phyloP scores from a whole-genome alignment of 2,888 invertebrate species.

The Noctua pronuba region DNA sequence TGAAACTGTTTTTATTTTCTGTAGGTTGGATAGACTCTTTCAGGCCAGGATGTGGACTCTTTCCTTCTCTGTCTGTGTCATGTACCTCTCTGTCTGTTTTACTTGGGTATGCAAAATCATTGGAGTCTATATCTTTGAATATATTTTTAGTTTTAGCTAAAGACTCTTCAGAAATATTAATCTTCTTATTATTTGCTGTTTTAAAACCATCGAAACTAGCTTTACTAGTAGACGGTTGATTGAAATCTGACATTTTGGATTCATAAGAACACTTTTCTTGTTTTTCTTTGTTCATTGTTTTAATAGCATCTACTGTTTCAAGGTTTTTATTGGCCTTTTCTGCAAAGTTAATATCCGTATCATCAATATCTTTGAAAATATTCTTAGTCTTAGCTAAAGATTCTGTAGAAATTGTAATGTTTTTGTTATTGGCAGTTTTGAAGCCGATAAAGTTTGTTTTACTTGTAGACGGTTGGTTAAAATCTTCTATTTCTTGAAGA shows the following conservation, averaged over 20 bases:
- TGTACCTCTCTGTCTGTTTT: neutral
- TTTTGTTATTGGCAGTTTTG: conserved; percentile 47
- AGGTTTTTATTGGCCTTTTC: neutral
- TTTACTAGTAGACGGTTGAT: conserved; percentile 29
- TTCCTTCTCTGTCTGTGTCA: neutral
- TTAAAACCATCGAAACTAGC: conserved; percentile 29
- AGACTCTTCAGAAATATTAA: conserved; percentile 27
- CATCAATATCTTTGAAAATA: conserved; percentile 50
- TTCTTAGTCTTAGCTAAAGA: conserved; percentile 27
- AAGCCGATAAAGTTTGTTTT: conserved; percentile 29
- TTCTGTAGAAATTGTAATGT: conserved; percentile 31
- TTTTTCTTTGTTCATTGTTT: neutral
- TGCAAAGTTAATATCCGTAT: neutral
- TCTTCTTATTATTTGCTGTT: conserved; percentile 47
- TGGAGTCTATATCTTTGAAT: conserved; percentile 48
- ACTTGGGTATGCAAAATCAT: neutral
- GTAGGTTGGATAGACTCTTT: neutral
- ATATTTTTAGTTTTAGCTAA: conserved; percentile 38
- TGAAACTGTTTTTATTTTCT: conserved; percentile 6
- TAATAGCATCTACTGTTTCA: rapidly evolving
- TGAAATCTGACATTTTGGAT: neutral
- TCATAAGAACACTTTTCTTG: neutral
- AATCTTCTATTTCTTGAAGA: neutral
- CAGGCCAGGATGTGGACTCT: neutral
- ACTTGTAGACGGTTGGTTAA: conserved; percentile 6